These are phyloP conservation scores for Subacronicta megacephala DNA, from an alignment of 2,888 invertebrate genomes.

Conservation along the genomic window DNA sequence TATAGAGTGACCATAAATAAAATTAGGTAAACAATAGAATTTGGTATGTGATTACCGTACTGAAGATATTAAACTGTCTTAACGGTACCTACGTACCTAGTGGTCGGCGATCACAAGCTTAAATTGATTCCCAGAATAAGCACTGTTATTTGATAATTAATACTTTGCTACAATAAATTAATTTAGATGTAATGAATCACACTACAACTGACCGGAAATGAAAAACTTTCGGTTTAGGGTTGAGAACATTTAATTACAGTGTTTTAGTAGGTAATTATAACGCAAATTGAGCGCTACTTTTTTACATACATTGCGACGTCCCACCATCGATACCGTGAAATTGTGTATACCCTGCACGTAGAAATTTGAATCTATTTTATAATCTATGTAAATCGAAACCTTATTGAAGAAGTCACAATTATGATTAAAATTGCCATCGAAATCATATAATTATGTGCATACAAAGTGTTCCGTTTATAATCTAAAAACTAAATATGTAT, in stretches of 20 bases:
- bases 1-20: too few relatives aligned
- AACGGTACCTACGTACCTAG: too few relatives aligned
- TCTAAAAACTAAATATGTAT: constrained; percentile 55
- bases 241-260: constrained; percentile 70
- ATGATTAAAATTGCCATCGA: constrained; percentile 63
- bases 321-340: constrained; percentile 55
- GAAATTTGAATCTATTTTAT: constrained; percentile 79
- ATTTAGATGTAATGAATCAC: too few relatives aligned
- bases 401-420: constrained; percentile 71
- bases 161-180: too few relatives aligned
- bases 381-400: constrained; percentile 55
- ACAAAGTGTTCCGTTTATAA: constrained; percentile 55
- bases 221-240: constrained; percentile 55
- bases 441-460: constrained; percentile 56
- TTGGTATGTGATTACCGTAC: too few relatives aligned
- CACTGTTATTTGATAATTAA: too few relatives aligned
- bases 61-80: too few relatives aligned
- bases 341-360: constrained; percentile 84
- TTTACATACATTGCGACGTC: constrained; percentile 65
- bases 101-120: too few relatives aligned
- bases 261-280: constrained; percentile 66
- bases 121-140: too few relatives aligned
- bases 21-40: too few relatives aligned
- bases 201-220: constrained; percentile 25
- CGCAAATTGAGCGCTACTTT: constrained; percentile 72